These are phyloP conservation scores for Eospalax fontanierii DNA, from an alignment of 2,797 vertebrate species.

Conservation along the genomic window DNA sequence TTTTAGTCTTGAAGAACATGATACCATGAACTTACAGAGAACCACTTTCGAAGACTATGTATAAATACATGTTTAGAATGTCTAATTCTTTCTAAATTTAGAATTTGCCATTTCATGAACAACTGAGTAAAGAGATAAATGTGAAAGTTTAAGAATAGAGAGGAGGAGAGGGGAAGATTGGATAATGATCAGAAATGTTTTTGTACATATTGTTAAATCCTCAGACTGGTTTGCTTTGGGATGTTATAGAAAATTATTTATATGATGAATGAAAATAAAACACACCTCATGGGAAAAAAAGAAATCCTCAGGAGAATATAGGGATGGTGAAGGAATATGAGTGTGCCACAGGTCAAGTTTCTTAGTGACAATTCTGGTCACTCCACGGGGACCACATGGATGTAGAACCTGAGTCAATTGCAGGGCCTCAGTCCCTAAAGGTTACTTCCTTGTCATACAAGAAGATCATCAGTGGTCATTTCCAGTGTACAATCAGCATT, in stretches of 20 bases:
- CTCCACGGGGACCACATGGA: background rate
- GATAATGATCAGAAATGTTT: background rate
- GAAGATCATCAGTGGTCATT: background rate
- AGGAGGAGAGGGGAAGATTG: background rate
- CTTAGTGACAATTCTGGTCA: background rate
- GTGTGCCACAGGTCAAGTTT: background rate
- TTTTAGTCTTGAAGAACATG: constrained; percentile 36
- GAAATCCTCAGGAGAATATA: background rate
- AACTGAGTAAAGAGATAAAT: constrained; percentile 39
- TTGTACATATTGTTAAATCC: background rate
- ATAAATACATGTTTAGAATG: background rate
- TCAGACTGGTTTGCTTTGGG: too few species aligned
- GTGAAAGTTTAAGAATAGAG: background rate
- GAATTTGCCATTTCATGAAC: constrained; percentile 14
- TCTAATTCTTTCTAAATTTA: constrained; percentile 27
- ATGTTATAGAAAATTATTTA: too few species aligned
- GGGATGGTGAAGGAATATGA: background rate
- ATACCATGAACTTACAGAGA: background rate
- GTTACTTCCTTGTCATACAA: background rate
- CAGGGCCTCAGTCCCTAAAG: background rate
- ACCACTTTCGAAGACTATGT: background rate
- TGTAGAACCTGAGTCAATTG: background rate
- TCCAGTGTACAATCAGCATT: background rate
- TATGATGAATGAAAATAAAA: too few species aligned
- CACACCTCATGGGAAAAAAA: background rate